Evolutionary conservation across 2,113 vertebrate species (phyloP), one percentile per base, ranked within the genome.

Genomic region (Pungitius pungitius): DNA sequence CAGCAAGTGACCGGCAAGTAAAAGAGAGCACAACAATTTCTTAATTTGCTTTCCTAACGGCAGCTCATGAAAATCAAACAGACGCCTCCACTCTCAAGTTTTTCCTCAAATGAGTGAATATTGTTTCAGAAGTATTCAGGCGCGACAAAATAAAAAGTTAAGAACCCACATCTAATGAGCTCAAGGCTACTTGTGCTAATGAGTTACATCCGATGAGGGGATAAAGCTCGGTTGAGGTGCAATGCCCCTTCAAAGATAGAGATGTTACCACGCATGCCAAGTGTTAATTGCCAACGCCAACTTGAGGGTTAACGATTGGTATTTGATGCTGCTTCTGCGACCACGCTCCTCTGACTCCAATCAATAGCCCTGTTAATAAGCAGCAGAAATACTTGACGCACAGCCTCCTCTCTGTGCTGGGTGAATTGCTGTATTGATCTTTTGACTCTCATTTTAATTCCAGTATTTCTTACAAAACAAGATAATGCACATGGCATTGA

Each of bases 321-420:
- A 83, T 87, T 87, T 88, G 83, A 86, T 87, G 77, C 83, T 72
- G 72, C 79, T 67, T 78, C 62, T 13, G 43, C 24, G 63, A 81
- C 78, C 69, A 75, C 18, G 83, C 81, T 85, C 80, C 39, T 82
- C 79, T 78, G 86, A 85, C 87, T 90, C 84, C 68, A 87, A 88
- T 93, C 92, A 86, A 92, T 93, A 90, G 69, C 60, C 85, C 87
- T 88, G 91, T 91, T 93, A 91, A 92, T 93, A 91, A 92, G 88
- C 84, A 61, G 78, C 71, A 80, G 62, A 80, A 73, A 83, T 85
- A 85, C 84, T 88, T 86, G 89, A 85, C 85, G 88, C 71, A 55
- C 70, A 74, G 89, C 64, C 81, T 79, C 82, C 76, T 88, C 78
- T 84, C 75, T 73, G 77, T 73, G 85, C 89, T 75, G 84, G 62